Base-by-base conservation (phyloP, 2,113 vertebrate genomes). In the Rhinogobius similis region DNA sequence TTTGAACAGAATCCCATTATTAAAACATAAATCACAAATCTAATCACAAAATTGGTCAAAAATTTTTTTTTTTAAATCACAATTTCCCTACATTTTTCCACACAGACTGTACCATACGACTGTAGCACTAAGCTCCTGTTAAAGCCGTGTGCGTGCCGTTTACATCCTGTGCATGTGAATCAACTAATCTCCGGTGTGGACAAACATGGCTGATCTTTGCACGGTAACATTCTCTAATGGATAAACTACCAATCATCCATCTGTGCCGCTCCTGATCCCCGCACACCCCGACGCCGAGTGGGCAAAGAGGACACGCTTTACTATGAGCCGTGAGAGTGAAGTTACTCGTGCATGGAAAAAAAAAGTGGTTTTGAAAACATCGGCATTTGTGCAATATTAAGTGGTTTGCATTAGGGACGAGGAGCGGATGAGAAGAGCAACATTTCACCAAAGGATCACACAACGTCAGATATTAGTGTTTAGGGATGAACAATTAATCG, bases 361-460 rank as follows among this genome's bases (percentile, higher is more conserved):
- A 56, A 56, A 24, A 26, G 10, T 14, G 29, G 26, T 1, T 56
- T 16, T 56, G 12, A 26, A 56, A 26, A 56, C 53, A 56, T 8
- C 26, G 53, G 14, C 24, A 56, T 56, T 56, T 56, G 29, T 27
- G 53, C 14, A 56, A 56, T 56, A 56, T 56, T 56, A 56, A 56
- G 23, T 56, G 53, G 12, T 12, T 55, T n/a, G 23, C 52, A 55
- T 26, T 14, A 55, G 23, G n/a, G 5, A 13, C n/a, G 11, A 55
- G 52, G 4, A 26, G 10, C n/a, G n/a, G n/a, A n/a, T n/a, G 21
- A 13, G 23, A 13, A 24, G 52, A 55, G 23, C 21, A 55, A 24
- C 10, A 13, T 55, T 26, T 21, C 21, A 53, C 23, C 2, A 4
- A 6, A 32, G 29, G n/a, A n/a, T n/a, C n/a, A n/a, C n/a, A n/a